phyloP scores from a whole-genome alignment of 2,113 vertebrate genomes.

The Atractosteus spatula region DNA sequence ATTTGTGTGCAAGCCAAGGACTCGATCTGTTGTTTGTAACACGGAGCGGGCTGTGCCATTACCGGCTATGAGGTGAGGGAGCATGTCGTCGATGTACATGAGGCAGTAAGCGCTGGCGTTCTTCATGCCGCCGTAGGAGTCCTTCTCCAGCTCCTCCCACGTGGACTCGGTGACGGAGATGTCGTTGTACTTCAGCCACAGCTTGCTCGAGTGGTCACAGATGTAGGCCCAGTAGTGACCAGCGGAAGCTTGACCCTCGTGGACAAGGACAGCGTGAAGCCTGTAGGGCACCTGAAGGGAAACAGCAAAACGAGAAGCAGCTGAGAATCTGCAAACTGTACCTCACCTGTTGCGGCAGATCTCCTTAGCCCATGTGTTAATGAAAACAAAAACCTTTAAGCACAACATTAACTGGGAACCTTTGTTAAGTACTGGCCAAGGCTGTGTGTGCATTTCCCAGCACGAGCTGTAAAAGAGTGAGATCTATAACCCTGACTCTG shows the following conservation, averaged over 20 bases:
- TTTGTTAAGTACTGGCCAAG: no score
- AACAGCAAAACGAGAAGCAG: neutral
- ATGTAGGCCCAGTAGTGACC: constrained; percentile 98
- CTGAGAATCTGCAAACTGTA: no score
- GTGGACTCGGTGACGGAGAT: constrained; percentile 83
- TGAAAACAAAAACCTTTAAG: no score
- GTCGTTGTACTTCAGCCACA: constrained; percentile 95
- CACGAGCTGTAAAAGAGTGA: no score
- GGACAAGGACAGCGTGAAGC: constrained; percentile 90
- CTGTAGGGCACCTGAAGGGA: constrained; percentile 81
- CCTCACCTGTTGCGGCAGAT: no score
- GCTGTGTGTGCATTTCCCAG: neutral
- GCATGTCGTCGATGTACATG: constrained; percentile 84
- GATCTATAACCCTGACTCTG: no score
- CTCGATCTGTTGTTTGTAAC: no score
- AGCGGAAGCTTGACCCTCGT: constrained; percentile 91
- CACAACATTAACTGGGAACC: no score
- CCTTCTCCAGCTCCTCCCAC: constrained; percentile 90
- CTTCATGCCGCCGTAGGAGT: constrained; percentile 87
- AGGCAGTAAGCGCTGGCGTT: constrained; percentile 96
- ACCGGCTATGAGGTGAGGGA: constrained; percentile 72
- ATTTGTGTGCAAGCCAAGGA: no score
- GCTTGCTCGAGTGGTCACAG: constrained; percentile 73
- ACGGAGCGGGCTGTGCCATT: neutral
- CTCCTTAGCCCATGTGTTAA: no score